Evolutionary conservation across 2,797 vertebrate species (phyloP).

Genomic region (Aldrovandia affinis): DNA sequence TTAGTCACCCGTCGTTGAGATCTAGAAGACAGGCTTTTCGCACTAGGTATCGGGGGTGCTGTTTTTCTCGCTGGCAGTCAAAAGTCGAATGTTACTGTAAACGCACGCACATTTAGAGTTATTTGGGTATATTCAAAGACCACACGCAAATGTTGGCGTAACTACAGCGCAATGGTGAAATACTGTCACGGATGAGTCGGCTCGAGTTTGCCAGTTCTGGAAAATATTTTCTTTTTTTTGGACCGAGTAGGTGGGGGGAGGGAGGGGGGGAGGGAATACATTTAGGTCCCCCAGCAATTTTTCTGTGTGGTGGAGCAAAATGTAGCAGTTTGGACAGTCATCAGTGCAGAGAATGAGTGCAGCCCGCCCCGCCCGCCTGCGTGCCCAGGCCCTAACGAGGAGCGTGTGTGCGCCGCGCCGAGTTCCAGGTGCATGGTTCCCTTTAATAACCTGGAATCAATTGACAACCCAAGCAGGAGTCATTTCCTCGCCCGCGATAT

Average conservation of each 20-base stretch:
- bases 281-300: slow-evolving; percentile 28
- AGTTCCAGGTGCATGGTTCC: slow-evolving; percentile 58
- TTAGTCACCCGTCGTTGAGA: slow-evolving; percentile 2
- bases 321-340: slow-evolving; percentile 27
- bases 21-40: not conserved
- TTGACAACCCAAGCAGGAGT: slow-evolving; percentile 56
- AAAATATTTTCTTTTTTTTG: slow-evolving; percentile 17
- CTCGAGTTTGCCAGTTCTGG: not conserved
- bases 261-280: not conserved
- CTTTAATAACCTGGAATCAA: slow-evolving; percentile 55
- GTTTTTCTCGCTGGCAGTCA: not conserved
- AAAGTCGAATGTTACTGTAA: not conserved
- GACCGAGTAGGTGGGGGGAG: too few relatives aligned
- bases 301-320: slow-evolving; percentile 36
- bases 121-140: not conserved
- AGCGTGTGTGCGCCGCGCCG: slow-evolving; percentile 46
- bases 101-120: not conserved
- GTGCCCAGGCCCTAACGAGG: slow-evolving; percentile 60
- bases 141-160: not conserved
- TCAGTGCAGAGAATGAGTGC: slow-evolving; percentile 58
- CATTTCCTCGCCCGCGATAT: slow-evolving; percentile 54
- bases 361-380: slow-evolving; percentile 55
- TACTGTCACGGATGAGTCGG: too few relatives aligned
- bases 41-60: not conserved
- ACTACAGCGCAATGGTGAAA: not conserved